Evolutionary conservation across 2,113 vertebrate species (phyloP).

Genomic region (Phaethon lepturus): DNA sequence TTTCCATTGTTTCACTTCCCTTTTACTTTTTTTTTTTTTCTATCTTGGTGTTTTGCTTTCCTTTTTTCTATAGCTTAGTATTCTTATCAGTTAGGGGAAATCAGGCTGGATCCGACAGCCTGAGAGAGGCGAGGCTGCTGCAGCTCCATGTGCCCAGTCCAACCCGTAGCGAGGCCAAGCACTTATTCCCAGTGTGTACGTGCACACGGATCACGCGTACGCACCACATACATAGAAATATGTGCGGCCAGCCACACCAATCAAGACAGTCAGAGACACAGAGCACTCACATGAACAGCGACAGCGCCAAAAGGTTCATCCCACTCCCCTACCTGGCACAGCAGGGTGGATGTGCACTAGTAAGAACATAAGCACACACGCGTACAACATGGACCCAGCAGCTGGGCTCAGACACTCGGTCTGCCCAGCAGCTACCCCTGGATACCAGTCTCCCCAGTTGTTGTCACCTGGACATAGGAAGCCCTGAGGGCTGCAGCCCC

Average conservation of each 20-base stretch:
- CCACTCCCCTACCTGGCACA: no score
- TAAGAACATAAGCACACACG: neutral
- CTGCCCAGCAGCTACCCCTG: neutral
- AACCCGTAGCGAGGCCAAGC: neutral
- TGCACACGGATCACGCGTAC: neutral
- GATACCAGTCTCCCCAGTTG: neutral
- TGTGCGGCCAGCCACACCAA: accelerated
- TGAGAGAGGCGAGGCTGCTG: accelerated
- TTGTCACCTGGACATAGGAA: neutral
- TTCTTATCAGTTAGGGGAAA: neutral
- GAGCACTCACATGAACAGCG: neutral
- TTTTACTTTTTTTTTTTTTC: neutral
- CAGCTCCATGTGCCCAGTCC: neutral
- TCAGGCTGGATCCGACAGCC: neutral
- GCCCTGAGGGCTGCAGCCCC: neutral
- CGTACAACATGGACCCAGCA: neutral
- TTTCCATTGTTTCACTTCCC: neutral
- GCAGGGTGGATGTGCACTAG: no score
- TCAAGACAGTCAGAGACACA: neutral
- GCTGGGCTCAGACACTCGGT: accelerated
- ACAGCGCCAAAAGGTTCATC: neutral
- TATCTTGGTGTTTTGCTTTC: neutral
- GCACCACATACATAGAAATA: neutral
- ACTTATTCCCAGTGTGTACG: neutral
- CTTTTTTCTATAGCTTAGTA: neutral